Evolutionary conservation across 1,140 invertebrate species (phyloP), one percentile per base, ranked within the genome.

Genomic region (Drosophila willistoni): DNA sequence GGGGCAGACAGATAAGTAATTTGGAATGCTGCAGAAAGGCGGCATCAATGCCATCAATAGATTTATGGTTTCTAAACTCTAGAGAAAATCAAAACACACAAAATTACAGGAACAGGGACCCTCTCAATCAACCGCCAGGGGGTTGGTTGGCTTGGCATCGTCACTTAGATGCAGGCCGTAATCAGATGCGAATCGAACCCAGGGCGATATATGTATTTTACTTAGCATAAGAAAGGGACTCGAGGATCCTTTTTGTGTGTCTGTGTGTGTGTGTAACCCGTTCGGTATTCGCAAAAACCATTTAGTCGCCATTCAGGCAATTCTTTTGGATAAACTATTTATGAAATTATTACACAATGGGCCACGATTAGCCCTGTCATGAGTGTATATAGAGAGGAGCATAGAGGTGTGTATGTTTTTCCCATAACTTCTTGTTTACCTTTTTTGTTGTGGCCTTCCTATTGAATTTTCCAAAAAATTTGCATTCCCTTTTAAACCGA

Each of bases 1-100:
- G 29, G 29, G 29, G 29, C 29, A 29, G 29, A 29, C 3, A 81
- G 44, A 51, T 51, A 51, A 51, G 44, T 89, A 87, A 89, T 89
- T 89, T 81, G 29, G 85, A 68, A 71, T 77, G n/a, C 81, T 75
- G 81, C 56, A 89, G 84, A 89, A 84, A 87, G 84, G 84, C 79
- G 77, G 69, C 79, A 82, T 87, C 84, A 89, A 87, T 82, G 84
- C 63, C 80, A 84, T 89, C 84, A 89, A 89, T 89, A 89, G 85
- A 89, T 89, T 89, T 89, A 89, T 84, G 80, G 84, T 89, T 89
- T 89, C 84, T 84, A 87, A 87, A 87, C 80, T 87, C 73, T 54
- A 77, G 73, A 72, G 73, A 73, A 80, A 89, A 89, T 89, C 84
- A 89, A 87, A 87, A 89, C 84, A 87, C 82, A 29, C 39, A 51